Conservation (phyloP, 2,797 vertebrate genomes). For the Margarornis squamiger region DNA sequence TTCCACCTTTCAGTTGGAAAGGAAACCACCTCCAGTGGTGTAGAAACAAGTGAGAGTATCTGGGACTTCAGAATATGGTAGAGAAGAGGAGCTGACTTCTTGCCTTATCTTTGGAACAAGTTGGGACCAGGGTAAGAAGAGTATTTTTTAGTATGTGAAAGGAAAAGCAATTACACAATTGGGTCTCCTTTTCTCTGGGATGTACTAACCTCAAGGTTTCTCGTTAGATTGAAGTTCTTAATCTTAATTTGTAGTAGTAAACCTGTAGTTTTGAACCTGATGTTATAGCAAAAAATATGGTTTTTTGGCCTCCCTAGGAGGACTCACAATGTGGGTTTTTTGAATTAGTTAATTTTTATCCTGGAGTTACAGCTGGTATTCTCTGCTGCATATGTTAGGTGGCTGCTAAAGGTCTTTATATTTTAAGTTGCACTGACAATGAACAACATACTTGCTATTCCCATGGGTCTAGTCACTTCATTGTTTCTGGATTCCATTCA, state of each 20-base stretch:
- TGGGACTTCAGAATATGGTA: neutral
- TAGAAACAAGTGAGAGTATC: neutral
- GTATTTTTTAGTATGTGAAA: fast-evolving
- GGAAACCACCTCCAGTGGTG: neutral
- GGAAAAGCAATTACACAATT: neutral
- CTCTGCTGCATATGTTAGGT: neutral
- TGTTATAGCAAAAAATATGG: neutral
- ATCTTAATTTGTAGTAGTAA: neutral
- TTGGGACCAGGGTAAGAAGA: neutral
- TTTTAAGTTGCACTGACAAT: neutral
- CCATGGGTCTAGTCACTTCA: neutral
- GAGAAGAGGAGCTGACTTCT: neutral
- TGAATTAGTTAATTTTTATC: neutral
- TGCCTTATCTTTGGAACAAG: neutral
- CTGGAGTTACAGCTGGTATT: neutral
- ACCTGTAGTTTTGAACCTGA: neutral
- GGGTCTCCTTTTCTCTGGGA: neutral
- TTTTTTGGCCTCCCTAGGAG: neutral
- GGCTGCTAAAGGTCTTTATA: neutral
- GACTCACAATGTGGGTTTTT: neutral
- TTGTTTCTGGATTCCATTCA: neutral
- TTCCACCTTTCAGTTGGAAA: neutral
- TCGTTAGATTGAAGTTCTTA: neutral
- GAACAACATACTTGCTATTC: neutral
- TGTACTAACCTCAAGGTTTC: neutral